A percentile compares a stretch with the other conserved stretches of the same genome.
These are phyloP conservation scores for Hycleus cichorii DNA, from an alignment of 1,140 invertebrate genomes.

Conservation along the genomic window DNA sequence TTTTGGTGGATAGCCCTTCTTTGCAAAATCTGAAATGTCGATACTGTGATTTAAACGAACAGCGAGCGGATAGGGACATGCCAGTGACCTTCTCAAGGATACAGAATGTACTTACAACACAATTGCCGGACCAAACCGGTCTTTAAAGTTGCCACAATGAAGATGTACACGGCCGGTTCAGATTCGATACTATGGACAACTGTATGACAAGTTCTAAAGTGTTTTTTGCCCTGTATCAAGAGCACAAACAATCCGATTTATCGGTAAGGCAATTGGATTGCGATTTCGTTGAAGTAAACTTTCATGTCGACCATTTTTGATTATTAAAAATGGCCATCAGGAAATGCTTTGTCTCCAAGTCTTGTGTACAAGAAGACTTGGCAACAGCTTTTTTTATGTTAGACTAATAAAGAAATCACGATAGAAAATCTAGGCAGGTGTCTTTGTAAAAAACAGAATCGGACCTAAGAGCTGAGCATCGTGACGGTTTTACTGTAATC, in stretches of 20 bases:
- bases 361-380: not conserved
- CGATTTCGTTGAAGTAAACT: too few relatives aligned
- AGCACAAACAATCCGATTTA: not conserved
- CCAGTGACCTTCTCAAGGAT: conserved; percentile 33
- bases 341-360: not conserved
- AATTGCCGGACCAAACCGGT: conserved; percentile 22
- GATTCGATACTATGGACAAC: conserved; percentile 21
- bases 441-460: not conserved
- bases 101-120: conserved; percentile 4
- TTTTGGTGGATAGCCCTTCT: not conserved
- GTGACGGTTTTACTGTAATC: too few relatives aligned
- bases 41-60: conserved; percentile 31
- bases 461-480: too few relatives aligned
- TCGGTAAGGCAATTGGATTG: not conserved
- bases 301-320: too few relatives aligned
- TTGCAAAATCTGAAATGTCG: conserved; percentile 27
- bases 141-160: conserved; percentile 16
- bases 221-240: not conserved
- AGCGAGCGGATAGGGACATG: conserved; percentile 24
- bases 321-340: too few relatives aligned
- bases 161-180: conserved; percentile 17
- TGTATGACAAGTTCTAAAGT: conserved; percentile 14
- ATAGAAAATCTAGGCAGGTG: not conserved
- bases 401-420: not conserved
- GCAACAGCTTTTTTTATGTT: not conserved